phyloP scores from a whole-genome alignment of 1,140 invertebrate genomes.

The Nixonia krombeini region DNA sequence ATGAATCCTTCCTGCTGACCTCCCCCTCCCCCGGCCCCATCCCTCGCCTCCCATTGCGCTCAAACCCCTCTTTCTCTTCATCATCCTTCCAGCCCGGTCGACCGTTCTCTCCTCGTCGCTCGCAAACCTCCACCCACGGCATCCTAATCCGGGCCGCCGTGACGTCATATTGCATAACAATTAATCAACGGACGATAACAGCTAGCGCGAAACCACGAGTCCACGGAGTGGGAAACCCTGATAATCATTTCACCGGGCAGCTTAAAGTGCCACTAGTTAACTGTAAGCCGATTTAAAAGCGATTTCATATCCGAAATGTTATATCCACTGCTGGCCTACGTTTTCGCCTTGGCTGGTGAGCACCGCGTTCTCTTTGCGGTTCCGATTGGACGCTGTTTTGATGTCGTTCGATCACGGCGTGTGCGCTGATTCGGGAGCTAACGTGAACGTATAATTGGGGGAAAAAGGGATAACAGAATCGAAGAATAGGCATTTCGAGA shows the following conservation, averaged over 20 bases:
- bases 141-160: conserved; percentile 66
- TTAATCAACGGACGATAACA: conserved; percentile 73
- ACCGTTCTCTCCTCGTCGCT: conserved; percentile 24
- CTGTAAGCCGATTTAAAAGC: conserved; percentile 73
- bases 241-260: conserved; percentile 73
- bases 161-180: conserved; percentile 74
- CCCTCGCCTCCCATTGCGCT: conserved; percentile 35
- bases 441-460: no score
- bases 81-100: neutral
- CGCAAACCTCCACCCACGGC: conserved; percentile 46
- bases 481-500: no score
- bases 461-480: no score
- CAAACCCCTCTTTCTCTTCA: conserved; percentile 45
- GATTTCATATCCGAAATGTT: conserved; percentile 71
- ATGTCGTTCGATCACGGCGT: conserved; percentile 4
- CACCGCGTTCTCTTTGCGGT: conserved; percentile 32
- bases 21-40: neutral
- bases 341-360: conserved; percentile 38
- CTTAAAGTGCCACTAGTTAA: conserved; percentile 74
- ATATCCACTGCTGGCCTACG: conserved; percentile 56
- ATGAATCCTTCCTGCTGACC: conserved; percentile 42
- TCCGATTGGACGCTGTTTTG: conserved; percentile 36
- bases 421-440: no score
- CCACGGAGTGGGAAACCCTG: conserved; percentile 68
- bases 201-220: conserved; percentile 59